A percentile compares a stretch with the other conserved stretches of the same genome.
Evolutionary conservation across 2,888 invertebrate genomes (phyloP).

Genomic region (Netelia virgata): DNA sequence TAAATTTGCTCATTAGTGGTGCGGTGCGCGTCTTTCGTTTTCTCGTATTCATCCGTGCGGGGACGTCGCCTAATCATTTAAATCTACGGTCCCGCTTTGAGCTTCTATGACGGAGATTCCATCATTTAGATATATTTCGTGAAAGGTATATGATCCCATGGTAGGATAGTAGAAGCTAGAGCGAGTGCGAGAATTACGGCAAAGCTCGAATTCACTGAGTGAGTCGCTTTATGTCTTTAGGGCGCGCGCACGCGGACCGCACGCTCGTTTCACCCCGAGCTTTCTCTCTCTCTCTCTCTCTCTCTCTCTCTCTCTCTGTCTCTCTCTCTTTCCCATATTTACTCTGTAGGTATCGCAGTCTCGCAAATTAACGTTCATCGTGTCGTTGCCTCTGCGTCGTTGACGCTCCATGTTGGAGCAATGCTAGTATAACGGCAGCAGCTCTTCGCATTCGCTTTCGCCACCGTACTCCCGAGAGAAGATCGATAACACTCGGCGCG

Average conservation of each 20-base stretch:
- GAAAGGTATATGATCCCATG: constrained; percentile 20
- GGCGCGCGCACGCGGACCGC: not conserved
- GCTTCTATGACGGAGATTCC: constrained; percentile 39
- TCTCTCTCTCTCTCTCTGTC: constrained; percentile 9
- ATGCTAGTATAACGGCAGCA: constrained; percentile 5
- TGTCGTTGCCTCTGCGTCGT: constrained; percentile 51
- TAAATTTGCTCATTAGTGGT: not conserved
- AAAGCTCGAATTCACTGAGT: constrained; percentile 51
- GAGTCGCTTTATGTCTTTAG: constrained; percentile 51
- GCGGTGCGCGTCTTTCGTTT: not conserved
- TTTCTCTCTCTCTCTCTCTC: constrained; percentile 11
- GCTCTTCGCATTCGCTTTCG: constrained; percentile 33
- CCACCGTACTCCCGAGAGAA: constrained; percentile 24
- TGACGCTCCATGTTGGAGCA: not conserved
- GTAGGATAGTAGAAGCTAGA: constrained; percentile 6
- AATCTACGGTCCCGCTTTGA: constrained; percentile 30
- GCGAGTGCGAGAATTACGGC: constrained; percentile 13
- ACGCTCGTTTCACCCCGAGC: constrained; percentile 51
- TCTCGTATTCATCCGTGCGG: not conserved
- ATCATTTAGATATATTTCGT: constrained; percentile 30
- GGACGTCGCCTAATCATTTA: constrained; percentile 16
- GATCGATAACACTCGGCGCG: constrained; percentile 68
- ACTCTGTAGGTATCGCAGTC: constrained; percentile 54
- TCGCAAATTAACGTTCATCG: constrained; percentile 66
- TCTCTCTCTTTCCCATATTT: constrained; percentile 48